Base-by-base conservation (phyloP, 2,113 vertebrate genomes). In the Phylloscopus trochilus region DNA sequence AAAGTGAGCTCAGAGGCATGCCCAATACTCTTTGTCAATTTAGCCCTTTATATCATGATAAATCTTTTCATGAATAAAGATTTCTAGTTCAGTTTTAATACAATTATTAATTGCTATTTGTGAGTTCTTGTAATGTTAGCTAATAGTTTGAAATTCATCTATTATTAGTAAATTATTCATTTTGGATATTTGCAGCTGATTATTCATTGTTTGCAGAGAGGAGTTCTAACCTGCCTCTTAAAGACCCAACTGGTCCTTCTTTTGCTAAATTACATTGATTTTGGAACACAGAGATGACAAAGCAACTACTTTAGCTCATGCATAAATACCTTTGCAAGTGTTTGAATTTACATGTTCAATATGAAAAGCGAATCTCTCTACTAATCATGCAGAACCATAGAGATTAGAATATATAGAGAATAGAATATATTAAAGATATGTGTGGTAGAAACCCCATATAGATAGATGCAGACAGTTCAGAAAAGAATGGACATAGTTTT, bases 111-210 rank as follows among this genome's bases (percentile, higher is more conserved):
- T 75, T 86, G 23, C 23, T 74, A 43, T 79, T 90, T 72, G 22
- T 41, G 58, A 73, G 31, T 55, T 92, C 53, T 80, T 76, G 55
- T 43, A 83, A 66, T 69, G 70, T 90, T 70, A 88, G 68, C 51
- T n/a, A 90, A 58, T 26, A 80, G 39, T 66, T 39, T 77, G 26
- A 66, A 93, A 88, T 66, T 53, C 2, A 53, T 85, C 44, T 73
- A 23, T 64, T 64, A 73, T 76, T 89, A 66, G 56, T 46, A 91
- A 87, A 79, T 92, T 8, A 44, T 72, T 81, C 1, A 39, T 84
- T 94, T 88, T 83, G 10, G 55, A 26, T 92, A 73, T 90, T 88
- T 88, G 41, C 76, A 24, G 23, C n/a, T 90, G 85, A 76, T 96
- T 83, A 91, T 93, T 92, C 46, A 52, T 80, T 94, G 53, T 91